Conservation (phyloP, 2,888 invertebrate species). For the Diplazon laetatorius region DNA sequence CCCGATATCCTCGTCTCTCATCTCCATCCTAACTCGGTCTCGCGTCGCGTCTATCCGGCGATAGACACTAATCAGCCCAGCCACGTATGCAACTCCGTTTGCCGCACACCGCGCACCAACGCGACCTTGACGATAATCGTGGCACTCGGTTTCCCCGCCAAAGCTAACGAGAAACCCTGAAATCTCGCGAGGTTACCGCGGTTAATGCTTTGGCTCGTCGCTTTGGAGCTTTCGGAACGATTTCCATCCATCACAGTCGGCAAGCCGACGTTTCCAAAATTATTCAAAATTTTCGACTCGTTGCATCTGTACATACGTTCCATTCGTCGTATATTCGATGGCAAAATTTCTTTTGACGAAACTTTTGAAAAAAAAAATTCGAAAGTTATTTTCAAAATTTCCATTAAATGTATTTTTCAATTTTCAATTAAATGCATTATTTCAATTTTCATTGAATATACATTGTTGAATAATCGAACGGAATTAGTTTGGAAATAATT, state of each 20-base stretch:
- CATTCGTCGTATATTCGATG: too few species aligned
- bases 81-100: slow-evolving; percentile 38
- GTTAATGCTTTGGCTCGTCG: not conserved
- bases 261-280: not conserved
- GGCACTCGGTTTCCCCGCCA: slow-evolving; percentile 42
- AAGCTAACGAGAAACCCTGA: slow-evolving; percentile 46
- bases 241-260: not conserved
- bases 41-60: slow-evolving; percentile 42
- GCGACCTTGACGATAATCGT: slow-evolving; percentile 59
- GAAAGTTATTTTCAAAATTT: too few species aligned
- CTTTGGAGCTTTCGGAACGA: not conserved
- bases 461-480: too few species aligned
- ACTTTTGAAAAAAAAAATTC: too few species aligned
- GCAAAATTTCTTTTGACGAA: too few species aligned
- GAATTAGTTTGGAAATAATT: too few species aligned
- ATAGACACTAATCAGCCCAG: slow-evolving; percentile 10
- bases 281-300: too few species aligned
- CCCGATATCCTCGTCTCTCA: not conserved
- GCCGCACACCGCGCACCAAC: slow-evolving; percentile 11
- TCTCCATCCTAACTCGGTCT: slow-evolving; percentile 23
- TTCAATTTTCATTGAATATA: too few species aligned
- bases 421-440: too few species aligned
- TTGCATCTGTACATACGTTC: too few species aligned
- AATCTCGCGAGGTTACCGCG: too few species aligned
- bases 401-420: too few species aligned